These are phyloP conservation scores for Caenorhabditis angaria DNA, from an alignment of 2,888 invertebrate species.

Conservation along the genomic window DNA sequence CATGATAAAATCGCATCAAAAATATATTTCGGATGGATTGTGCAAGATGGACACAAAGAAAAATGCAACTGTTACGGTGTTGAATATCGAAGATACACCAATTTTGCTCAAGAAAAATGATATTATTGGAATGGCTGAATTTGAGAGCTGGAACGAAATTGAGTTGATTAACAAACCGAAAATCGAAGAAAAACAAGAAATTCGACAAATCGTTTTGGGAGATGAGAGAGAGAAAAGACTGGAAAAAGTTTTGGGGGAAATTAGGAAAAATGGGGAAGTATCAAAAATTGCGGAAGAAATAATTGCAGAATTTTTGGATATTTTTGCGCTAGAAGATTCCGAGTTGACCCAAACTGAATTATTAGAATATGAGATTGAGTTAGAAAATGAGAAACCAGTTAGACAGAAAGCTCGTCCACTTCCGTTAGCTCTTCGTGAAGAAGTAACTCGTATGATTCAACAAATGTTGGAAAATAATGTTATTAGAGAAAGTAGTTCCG, in stretches of 20 bases:
- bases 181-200: neutral
- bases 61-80: neutral
- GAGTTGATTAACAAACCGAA: too few species aligned
- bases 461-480: constrained; percentile 23
- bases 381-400: constrained; percentile 11
- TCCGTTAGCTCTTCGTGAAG: constrained; percentile 21
- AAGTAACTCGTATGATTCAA: constrained; percentile 15
- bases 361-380: constrained; percentile 10
- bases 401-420: constrained; percentile 30
- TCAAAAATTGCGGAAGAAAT: neutral
- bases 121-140: neutral
- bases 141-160: neutral
- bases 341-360: constrained; percentile 15
- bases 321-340: constrained; percentile 22
- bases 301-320: constrained; percentile 7
- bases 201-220: neutral
- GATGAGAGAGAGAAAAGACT: neutral
- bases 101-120: neutral
- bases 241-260: neutral
- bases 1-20: neutral
- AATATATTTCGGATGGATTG: neutral
- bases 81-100: neutral
- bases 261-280: neutral
- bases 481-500: constrained; percentile 17
- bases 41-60: neutral